These are phyloP conservation scores for Aythya baeri DNA, from an alignment of 2,113 vertebrate genomes.

Conservation along the genomic window DNA sequence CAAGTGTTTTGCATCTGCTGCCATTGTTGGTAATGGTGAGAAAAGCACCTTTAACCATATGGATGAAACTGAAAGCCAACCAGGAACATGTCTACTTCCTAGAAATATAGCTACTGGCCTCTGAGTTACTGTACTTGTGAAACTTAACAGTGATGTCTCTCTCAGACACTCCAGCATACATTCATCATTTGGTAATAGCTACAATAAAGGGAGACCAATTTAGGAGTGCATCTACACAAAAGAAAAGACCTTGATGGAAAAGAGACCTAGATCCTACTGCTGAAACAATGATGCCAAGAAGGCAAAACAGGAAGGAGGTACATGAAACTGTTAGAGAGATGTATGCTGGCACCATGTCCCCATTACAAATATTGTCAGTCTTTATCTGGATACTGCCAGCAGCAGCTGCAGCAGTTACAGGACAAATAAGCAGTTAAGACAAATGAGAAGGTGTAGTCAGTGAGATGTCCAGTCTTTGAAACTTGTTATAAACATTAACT, in stretches of 20 bases:
- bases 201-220: neutral
- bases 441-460: neutral
- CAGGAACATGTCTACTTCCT: neutral
- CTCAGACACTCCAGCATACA: neutral
- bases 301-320: neutral
- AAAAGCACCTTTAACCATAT: neutral
- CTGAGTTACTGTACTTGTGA: neutral
- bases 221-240: neutral
- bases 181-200: neutral
- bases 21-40: neutral
- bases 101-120: neutral
- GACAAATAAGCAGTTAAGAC: neutral
- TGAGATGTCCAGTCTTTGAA: neutral
- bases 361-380: neutral
- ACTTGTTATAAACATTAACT: neutral
- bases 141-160: neutral
- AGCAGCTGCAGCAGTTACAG: neutral
- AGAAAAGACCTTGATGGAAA: neutral
- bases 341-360: neutral
- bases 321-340: neutral
- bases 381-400: neutral
- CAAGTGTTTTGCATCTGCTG: neutral
- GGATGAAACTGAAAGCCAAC: neutral
- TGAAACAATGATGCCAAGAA: neutral
- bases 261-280: neutral